A percentile compares a stretch with the other conserved stretches of the same genome.
These are phyloP conservation scores for Nephotettix cincticeps DNA, from an alignment of 1,140 invertebrate species.

Conservation along the genomic window DNA sequence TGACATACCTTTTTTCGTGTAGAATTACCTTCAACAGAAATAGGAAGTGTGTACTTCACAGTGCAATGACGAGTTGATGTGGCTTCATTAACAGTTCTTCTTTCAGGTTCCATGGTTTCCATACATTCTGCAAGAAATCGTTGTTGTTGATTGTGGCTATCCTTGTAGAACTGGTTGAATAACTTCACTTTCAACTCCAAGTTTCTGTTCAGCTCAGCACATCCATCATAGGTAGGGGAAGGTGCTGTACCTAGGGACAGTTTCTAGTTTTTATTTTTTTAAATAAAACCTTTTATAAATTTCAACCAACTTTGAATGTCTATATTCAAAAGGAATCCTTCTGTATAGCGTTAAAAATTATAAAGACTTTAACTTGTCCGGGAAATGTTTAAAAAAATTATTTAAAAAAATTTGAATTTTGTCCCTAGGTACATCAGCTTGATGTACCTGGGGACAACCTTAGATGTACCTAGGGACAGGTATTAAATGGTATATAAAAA, in stretches of 20 bases:
- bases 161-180: too few relatives aligned
- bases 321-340: slow-evolving; percentile 7
- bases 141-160: too few relatives aligned
- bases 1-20: too few relatives aligned
- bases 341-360: background rate
- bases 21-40: too few relatives aligned
- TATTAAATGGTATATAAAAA: background rate
- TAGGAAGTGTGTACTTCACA: too few relatives aligned
- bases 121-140: too few relatives aligned
- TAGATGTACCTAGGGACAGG: slow-evolving; percentile 20
- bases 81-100: too few relatives aligned
- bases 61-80: too few relatives aligned
- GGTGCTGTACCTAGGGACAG: slow-evolving; percentile 25
- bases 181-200: too few relatives aligned
- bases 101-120: too few relatives aligned
- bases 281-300: background rate
- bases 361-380: background rate
- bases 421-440: slow-evolving; percentile 21
- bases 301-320: background rate
- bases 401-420: slow-evolving; percentile 9
- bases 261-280: slow-evolving; percentile 22
- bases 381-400: slow-evolving; percentile 1
- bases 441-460: slow-evolving; percentile 16
- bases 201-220: too few relatives aligned
- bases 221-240: slow-evolving; percentile 12